phyloP scores from a whole-genome alignment of 2,797 vertebrate species.

The Oryzias sinensis region DNA sequence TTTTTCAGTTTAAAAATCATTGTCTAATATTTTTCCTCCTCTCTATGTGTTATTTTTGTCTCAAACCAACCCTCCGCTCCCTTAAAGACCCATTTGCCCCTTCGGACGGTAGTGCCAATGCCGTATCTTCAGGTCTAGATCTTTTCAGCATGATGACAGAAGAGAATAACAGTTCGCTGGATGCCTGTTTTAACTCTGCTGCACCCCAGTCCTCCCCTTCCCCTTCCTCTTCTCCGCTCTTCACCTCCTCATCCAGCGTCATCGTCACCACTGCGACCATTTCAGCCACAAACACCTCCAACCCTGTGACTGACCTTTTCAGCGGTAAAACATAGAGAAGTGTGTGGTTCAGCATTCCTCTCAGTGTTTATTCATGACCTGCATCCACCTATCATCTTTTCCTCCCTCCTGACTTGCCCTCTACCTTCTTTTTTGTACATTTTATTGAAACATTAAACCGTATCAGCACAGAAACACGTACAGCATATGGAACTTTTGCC shows the following conservation, averaged over 20 bases:
- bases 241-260: slow-evolving; percentile 71
- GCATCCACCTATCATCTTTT: slow-evolving; percentile 52
- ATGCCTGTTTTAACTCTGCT: slow-evolving; percentile 67
- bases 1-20: slow-evolving; percentile 11
- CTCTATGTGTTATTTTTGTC: slow-evolving; percentile 30
- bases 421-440: slow-evolving; percentile 26
- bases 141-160: slow-evolving; percentile 93
- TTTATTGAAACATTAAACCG: slow-evolving; percentile 14
- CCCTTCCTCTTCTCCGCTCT: slow-evolving; percentile 63
- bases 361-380: slow-evolving; percentile 5
- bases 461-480: slow-evolving; percentile 13
- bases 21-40: slow-evolving; percentile 37
- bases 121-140: slow-evolving; percentile 85
- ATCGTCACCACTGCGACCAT: slow-evolving; percentile 82
- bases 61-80: slow-evolving; percentile 4
- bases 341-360: slow-evolving; percentile 29
- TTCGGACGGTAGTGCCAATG: slow-evolving; percentile 83
- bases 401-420: slow-evolving; percentile 41
- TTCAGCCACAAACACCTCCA: slow-evolving; percentile 65
- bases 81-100: slow-evolving; percentile 90
- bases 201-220: slow-evolving; percentile 44
- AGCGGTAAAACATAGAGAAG: slow-evolving; percentile 84
- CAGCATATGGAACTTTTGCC: slow-evolving; percentile 18
- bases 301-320: slow-evolving; percentile 92
- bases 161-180: slow-evolving; percentile 79